Percentiles rank a stretch among this genome's conserved stretches.
Conservation (phyloP, 2,113 vertebrate species). For the Eubucco bourcierii region DNA sequence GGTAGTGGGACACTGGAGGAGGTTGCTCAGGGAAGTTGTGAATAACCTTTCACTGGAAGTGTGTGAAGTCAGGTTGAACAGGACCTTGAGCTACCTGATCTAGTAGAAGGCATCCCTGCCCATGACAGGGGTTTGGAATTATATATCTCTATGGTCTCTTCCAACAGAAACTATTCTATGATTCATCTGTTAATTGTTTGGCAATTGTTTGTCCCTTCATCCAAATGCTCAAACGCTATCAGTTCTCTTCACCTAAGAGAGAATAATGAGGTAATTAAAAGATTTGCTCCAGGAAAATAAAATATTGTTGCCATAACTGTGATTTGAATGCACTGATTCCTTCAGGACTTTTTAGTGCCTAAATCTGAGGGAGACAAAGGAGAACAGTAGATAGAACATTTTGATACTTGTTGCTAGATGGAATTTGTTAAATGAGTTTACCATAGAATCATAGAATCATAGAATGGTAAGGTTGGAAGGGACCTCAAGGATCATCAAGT, state of each 20-base stretch:
- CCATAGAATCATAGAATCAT: no score
- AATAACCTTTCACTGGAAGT: no score
- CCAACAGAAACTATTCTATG: no score
- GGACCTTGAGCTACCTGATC: no score
- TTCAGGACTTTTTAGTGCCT: background rate
- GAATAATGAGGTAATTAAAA: background rate
- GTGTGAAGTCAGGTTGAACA: no score
- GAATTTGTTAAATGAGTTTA: background rate
- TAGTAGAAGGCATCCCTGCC: no score
- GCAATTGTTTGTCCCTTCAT: background rate
- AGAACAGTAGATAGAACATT: background rate
- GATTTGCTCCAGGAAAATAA: background rate
- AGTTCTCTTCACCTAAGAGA: background rate
- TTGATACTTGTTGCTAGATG: background rate
- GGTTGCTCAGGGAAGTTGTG: no score
- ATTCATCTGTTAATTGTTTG: background rate
- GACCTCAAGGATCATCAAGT: no score
- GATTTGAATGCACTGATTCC: background rate
- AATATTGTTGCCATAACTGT: background rate
- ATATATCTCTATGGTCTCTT: no score
- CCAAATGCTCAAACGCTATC: background rate
- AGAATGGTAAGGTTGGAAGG: no score
- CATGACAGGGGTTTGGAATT: no score
- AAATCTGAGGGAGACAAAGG: background rate
- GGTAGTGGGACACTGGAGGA: no score